Base-by-base conservation (phyloP, 2,888 invertebrate species). In the Acleris laterana region DNA sequence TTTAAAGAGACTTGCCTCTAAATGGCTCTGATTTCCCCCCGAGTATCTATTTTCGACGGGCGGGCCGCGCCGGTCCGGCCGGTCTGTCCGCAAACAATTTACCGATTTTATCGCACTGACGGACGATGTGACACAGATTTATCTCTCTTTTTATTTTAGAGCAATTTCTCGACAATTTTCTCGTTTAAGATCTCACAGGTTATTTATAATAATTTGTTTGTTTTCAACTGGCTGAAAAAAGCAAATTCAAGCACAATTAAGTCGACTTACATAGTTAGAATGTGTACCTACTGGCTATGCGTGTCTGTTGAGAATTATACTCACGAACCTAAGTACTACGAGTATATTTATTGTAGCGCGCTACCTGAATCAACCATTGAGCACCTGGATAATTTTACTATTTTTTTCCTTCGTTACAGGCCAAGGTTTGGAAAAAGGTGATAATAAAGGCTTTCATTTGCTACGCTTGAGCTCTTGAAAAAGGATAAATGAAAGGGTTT, bases 401-500 rank as follows among this genome's bases (percentile, higher is more conserved):
- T 65, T 22, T 51, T 60, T 65, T 62, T 51, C 55, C 55, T 55
- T 55, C 59, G 25, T 65, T 56, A 44, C 13, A 46, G 51, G 58
- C 52, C 52, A 63, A 63, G 51, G 51, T 55, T 55, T 55, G 42
- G 28, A 49, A 49, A 55, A 63, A 60, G 50, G 44, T 38, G 13
- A 60, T 65, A 65, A 56, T 51, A 65, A 65, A 55, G 55, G 60
- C 60, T 61, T 65, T 65, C 50, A 65, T 65, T 61, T 61, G 44
- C 60, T 65, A 32, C 60, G 55, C 50, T 61, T 56, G 55, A 65
- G 60, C 50, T 46, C 28, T 56, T 61, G 65, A 65, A 65, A 65
- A 56, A 56, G 60, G 60, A 44, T 49, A 58, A 53, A 67, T 59
- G 62, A 63, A 63, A 68, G 63, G 68, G 63, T 60, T 68, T 60